Conservation (phyloP, 2,888 invertebrate species). For the Platycheirus rosarum region DNA sequence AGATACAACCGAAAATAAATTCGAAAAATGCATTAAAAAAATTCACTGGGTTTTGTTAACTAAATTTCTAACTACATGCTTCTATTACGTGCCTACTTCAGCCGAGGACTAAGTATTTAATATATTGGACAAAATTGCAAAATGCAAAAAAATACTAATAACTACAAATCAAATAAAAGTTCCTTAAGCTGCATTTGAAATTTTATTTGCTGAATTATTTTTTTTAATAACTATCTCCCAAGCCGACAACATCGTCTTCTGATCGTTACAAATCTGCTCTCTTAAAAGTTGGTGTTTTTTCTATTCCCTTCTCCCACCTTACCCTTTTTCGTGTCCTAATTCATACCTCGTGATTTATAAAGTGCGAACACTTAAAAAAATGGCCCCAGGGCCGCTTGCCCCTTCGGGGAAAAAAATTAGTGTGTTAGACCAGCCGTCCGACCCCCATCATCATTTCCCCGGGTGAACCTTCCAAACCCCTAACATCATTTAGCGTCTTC, state of each 20-base stretch:
- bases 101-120: conserved; percentile 15
- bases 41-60: conserved; percentile 10
- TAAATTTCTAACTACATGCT: conserved; percentile 15
- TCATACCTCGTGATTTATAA: neutral
- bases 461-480: neutral
- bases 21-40: neutral
- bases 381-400: neutral
- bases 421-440: neutral
- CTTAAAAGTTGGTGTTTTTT: too few relatives aligned
- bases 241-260: too few relatives aligned
- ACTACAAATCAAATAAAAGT: conserved; percentile 49
- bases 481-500: neutral
- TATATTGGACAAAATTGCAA: conserved; percentile 1
- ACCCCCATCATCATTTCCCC: neutral
- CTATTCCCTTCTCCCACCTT: too few relatives aligned
- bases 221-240: neutral
- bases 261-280: too few relatives aligned
- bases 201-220: conserved; percentile 4
- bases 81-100: conserved; percentile 3
- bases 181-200: conserved; percentile 62
- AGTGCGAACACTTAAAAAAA: neutral
- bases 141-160: conserved; percentile 43
- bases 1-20: too few relatives aligned
- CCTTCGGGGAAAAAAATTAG: neutral
- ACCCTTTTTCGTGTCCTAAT: too few relatives aligned